A percentile compares a stretch with the other conserved stretches of the same genome.
These are phyloP conservation scores for Nymphalis polychloros DNA, from an alignment of 2,888 invertebrate species.

Conservation along the genomic window DNA sequence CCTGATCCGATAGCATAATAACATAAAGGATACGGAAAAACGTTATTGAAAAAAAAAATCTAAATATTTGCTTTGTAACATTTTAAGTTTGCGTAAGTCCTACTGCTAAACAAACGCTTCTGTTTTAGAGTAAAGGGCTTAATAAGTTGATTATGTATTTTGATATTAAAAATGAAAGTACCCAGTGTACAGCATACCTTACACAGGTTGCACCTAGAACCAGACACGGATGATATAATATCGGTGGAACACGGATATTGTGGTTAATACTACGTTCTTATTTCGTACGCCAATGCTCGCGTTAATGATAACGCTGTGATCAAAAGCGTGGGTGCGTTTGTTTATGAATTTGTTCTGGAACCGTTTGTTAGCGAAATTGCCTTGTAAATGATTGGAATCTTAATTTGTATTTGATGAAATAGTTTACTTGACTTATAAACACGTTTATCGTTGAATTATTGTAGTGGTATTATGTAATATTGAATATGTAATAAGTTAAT, in stretches of 20 bases:
- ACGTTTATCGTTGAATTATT: neutral
- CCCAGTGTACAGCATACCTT: slow-evolving; percentile 44
- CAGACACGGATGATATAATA: slow-evolving; percentile 65
- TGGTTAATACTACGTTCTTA: slow-evolving; percentile 43
- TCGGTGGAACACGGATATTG: slow-evolving; percentile 49
- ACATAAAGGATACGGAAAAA: no score
- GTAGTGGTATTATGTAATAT: neutral
- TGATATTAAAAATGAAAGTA: neutral
- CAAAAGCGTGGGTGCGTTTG: slow-evolving; percentile 54
- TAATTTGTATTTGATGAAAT: slow-evolving; percentile 12
- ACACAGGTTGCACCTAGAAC: slow-evolving; percentile 51
- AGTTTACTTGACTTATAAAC: slow-evolving; percentile 4
- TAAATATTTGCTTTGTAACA: no score
- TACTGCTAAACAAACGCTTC: no score
- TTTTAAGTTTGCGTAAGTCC: no score
- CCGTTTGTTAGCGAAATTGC: slow-evolving; percentile 19
- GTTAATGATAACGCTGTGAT: slow-evolving; percentile 59
- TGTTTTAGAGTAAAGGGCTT: no score
- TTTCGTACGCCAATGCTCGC: slow-evolving; percentile 55
- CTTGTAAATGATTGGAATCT: slow-evolving; percentile 11
- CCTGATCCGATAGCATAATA: no score
- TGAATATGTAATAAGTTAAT: neutral
- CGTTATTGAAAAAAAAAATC: no score
- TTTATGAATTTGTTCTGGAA: slow-evolving; percentile 45
- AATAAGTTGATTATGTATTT: no score